Evolutionary conservation across 1,140 invertebrate genomes (phyloP), one percentile per base, ranked within the genome.

Genomic region (Bombus affinis): DNA sequence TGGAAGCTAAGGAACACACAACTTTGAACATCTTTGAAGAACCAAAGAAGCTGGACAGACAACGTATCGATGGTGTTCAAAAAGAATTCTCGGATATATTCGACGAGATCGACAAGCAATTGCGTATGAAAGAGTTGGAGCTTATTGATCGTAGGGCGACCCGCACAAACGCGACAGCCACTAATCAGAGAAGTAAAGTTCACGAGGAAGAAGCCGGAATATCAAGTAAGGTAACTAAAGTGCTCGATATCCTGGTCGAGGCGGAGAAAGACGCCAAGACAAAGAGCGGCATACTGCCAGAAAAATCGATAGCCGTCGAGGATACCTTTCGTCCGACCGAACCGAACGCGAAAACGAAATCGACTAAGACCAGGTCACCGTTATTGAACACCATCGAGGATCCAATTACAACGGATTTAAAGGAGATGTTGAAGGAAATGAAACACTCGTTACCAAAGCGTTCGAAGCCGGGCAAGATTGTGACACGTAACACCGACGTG

Each of bases 401-500:
- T 91, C 96, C 96, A 91, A 93, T 91, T 35, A 93, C 92, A 42
- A 91, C 93, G 59, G 96, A 95, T 92, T 91, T 97, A 39, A 96
- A 96, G 86, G 96, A 96, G 89, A 96, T 96, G 95, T 87, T 97
- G 82, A 96, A 96, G 88, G 96, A 97, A 91, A 96, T 97, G 96
- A 96, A 97, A 90, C 96, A 96, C 91, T 96, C 96, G n/a, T 89
- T 97, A 85, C 96, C 96, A 6, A 96, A 96, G 91, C 90, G 95
- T 53, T 89, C 91, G 28, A 93, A 93, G 53, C 79, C 89, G 0
- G 92, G 89, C 39, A 92, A 91, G 78, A 15, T 35, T 44, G n/a
- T 25, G 73, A 83, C 88, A 65, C 81, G 68, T 39, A 70, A 77
- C 53, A 44, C 28, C 22, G 68, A 86, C 35, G 65, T 62, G 66